These are phyloP conservation scores for Polymixis flavicincta DNA, from an alignment of 2,888 invertebrate genomes.

Conservation along the genomic window DNA sequence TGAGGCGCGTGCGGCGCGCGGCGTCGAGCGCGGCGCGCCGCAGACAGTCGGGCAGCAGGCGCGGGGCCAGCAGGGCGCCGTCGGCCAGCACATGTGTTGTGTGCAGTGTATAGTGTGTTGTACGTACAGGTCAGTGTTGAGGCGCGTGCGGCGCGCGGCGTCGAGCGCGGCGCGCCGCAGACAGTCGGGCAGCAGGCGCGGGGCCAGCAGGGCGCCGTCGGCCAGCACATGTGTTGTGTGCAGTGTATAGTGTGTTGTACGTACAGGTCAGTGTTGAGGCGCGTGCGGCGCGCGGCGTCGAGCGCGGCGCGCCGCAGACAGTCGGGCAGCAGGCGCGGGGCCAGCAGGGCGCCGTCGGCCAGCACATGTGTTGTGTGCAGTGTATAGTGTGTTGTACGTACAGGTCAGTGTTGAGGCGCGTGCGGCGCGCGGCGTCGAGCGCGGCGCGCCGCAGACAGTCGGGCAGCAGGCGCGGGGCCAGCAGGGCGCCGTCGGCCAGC, in stretches of 20 bases:
- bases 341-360: constrained; percentile 79
- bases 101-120: constrained; percentile 72
- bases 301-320: constrained; percentile 94
- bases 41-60: constrained; percentile 71
- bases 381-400: constrained; percentile 74
- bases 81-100: constrained; percentile 65
- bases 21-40: constrained; percentile 94
- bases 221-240: constrained; percentile 61
- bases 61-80: constrained; percentile 79
- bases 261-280: constrained; percentile 67
- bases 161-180: constrained; percentile 94
- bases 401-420: constrained; percentile 69
- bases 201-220: constrained; percentile 80
- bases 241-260: constrained; percentile 73
- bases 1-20: constrained; percentile 66
- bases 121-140: constrained; percentile 67
- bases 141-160: constrained; percentile 66
- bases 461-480: constrained; percentile 86
- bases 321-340: constrained; percentile 70
- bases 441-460: constrained; percentile 93
- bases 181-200: constrained; percentile 69
- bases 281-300: constrained; percentile 66
- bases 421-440: constrained; percentile 79
- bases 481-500: constrained; percentile 82
- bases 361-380: constrained; percentile 58